Conservation (phyloP, 2,888 invertebrate species). For the Pachydiplax longipennis region DNA sequence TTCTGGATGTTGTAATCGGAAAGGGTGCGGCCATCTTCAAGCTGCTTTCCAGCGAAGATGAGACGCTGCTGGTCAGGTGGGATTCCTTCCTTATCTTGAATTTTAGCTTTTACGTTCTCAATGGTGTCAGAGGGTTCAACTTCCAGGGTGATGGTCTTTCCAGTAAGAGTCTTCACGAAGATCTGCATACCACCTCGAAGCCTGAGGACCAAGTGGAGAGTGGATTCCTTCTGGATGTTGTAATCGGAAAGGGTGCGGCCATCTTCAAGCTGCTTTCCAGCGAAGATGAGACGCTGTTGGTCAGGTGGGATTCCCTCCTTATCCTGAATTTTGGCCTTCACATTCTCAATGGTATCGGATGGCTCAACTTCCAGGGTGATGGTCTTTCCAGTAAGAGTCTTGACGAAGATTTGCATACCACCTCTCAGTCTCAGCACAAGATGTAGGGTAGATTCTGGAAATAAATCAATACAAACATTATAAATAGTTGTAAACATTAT, state of each 20-base stretch:
- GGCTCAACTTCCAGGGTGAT: too few relatives aligned
- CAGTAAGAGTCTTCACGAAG: conserved; percentile 63
- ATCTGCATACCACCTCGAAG: conserved; percentile 70
- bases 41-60: too few relatives aligned
- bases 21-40: conserved; percentile 64
- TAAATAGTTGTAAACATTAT: too few relatives aligned
- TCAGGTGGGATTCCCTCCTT: too few relatives aligned
- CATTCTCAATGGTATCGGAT: too few relatives aligned
- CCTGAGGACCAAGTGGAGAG: conserved; percentile 66
- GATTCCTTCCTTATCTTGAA: conserved; percentile 61
- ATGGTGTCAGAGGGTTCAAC: conserved; percentile 62
- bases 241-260: conserved; percentile 66
- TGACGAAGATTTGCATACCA: conserved; percentile 70
- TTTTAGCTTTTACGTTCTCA: conserved; percentile 63
- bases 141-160: conserved; percentile 62
- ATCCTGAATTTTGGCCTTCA: too few relatives aligned
- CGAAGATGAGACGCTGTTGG: too few relatives aligned
- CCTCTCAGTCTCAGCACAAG: conserved; percentile 67
- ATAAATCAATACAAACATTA: too few relatives aligned
- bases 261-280: too few relatives aligned
- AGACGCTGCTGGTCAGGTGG: conserved; percentile 62
- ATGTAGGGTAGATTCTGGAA: conserved; percentile 65
- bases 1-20: conserved; percentile 68
- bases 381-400: too few relatives aligned
- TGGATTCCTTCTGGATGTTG: conserved; percentile 67